Evolutionary conservation across 2,888 invertebrate genomes (phyloP), one percentile per base, ranked within the genome.

Genomic region (Malachius bipustulatus): DNA sequence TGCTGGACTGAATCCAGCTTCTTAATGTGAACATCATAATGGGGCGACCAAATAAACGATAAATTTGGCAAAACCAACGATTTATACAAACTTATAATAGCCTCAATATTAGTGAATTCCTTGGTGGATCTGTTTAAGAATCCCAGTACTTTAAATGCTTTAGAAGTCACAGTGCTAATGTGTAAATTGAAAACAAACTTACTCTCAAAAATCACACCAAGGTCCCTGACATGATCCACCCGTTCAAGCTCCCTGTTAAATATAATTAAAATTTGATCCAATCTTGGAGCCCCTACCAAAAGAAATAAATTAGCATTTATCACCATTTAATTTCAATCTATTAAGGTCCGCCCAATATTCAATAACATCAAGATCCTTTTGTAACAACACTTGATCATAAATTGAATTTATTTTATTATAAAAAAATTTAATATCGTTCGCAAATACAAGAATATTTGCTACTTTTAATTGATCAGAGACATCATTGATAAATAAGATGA

Each of bases 151-250:
- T n/a, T 19, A n/a, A 6, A 19, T 8, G 6, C 6, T 19, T 19
- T 19, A 6, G n/a, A 6, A 19, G n/a, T n/a, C 24, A 19, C 24
- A 19, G 24, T n/a, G n/a, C n/a, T n/a, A 19, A 19, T 19, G n/a
- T 19, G 24, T n/a, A 19, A n/a, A 19, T 19, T 19, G n/a, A 19
- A 19, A 8, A n/a, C 6, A 6, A 19, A 19, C 6, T 19, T n/a
- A 19, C n/a, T 19, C n/a, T 19, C n/a, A n/a, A 19, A 19, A 19
- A 19, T 19, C n/a, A 19, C 24, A 19, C 24, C 24, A 19, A 19
- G 24, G n/a, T 19, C 24, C n/a, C 6, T n/a, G n/a, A 19, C 24
- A 8, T 6, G n/a, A 19, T 6, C n/a, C 6, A 19, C 24, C 6
- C 6, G 6, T 6, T 19, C 24, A 6, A 19, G n/a, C 24, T 8